Percentiles rank a stretch among this genome's conserved stretches.
Evolutionary conservation across 1,140 invertebrate genomes (phyloP).

Genomic region (Drosophila lowei): DNA sequence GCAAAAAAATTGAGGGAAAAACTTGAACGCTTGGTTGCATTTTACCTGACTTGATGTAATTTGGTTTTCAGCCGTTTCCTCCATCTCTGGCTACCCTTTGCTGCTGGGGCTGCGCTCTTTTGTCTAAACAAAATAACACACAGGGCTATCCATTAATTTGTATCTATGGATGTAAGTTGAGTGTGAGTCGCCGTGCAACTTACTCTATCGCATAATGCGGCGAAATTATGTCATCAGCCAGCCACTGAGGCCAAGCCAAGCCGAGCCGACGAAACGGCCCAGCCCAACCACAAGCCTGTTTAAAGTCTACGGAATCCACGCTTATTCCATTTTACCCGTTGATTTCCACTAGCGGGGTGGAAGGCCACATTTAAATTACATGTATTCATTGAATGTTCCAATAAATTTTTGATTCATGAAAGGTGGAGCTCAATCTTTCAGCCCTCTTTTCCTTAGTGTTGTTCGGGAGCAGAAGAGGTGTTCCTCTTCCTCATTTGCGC

Average conservation of each 20-base stretch:
- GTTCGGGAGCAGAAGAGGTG: no score
- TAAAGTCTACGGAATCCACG: not conserved
- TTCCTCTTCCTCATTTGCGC: no score
- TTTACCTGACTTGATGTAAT: slow-evolving; percentile 79
- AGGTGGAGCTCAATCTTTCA: no score
- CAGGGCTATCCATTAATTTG: slow-evolving; percentile 60
- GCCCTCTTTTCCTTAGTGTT: no score
- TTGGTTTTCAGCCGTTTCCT: slow-evolving; percentile 52
- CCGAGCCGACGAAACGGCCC: not conserved
- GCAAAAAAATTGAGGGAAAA: slow-evolving; percentile 31
- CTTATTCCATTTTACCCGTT: not conserved
- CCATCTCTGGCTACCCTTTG: slow-evolving; percentile 29
- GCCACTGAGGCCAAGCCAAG: not conserved
- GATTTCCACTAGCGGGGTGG: not conserved
- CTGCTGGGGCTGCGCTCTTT: slow-evolving; percentile 11
- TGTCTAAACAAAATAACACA: slow-evolving; percentile 44
- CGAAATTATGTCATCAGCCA: slow-evolving; percentile 61
- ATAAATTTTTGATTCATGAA: no score
- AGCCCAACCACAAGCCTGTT: not conserved
- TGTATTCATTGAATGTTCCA: no score
- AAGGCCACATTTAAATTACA: no score
- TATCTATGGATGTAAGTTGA: slow-evolving; percentile 21
- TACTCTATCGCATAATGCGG: slow-evolving; percentile 18
- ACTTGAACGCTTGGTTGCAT: slow-evolving; percentile 71
- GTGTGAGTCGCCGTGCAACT: slow-evolving; percentile 19